These are phyloP conservation scores for Myripristis murdjan DNA, from an alignment of 2,797 vertebrate genomes.

Conservation along the genomic window DNA sequence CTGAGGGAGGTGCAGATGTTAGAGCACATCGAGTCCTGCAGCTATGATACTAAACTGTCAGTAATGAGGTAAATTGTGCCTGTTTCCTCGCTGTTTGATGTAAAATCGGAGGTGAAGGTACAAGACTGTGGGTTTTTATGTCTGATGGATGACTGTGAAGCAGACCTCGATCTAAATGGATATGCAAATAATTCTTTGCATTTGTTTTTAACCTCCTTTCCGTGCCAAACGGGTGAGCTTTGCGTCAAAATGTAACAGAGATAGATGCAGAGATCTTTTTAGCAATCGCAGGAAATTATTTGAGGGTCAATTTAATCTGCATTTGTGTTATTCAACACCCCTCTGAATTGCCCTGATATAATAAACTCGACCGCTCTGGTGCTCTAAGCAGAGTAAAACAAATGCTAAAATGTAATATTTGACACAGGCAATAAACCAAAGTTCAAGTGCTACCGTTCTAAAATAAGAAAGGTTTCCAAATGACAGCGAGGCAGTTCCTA, in stretches of 20 bases:
- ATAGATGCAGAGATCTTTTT: constrained; percentile 49
- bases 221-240: constrained; percentile 49
- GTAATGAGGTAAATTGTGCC: constrained; percentile 3
- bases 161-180: constrained; percentile 39
- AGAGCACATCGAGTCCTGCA: constrained; percentile 14
- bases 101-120: constrained; percentile 38
- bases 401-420: constrained; percentile 1
- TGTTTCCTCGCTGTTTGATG: constrained; percentile 1
- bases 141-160: constrained; percentile 34
- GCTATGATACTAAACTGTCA: constrained; percentile 11
- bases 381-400: constrained; percentile 7
- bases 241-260: constrained; percentile 26
- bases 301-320: constrained; percentile 9
- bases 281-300: constrained; percentile 37
- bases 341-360: background rate
- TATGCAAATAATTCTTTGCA: constrained; percentile 41
- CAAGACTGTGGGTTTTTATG: constrained; percentile 4
- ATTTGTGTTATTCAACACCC: background rate
- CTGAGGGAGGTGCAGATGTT: constrained; percentile 29
- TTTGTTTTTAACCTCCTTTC: constrained; percentile 59
- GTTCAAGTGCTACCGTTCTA: constrained; percentile 16
- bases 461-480: background rate
- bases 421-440: constrained; percentile 9
- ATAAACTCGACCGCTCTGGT: background rate
- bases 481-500: constrained; percentile 17